Evolutionary conservation across 2,113 vertebrate genomes (phyloP), one percentile per base, ranked within the genome.

Genomic region (Pundamilia nyererei): DNA sequence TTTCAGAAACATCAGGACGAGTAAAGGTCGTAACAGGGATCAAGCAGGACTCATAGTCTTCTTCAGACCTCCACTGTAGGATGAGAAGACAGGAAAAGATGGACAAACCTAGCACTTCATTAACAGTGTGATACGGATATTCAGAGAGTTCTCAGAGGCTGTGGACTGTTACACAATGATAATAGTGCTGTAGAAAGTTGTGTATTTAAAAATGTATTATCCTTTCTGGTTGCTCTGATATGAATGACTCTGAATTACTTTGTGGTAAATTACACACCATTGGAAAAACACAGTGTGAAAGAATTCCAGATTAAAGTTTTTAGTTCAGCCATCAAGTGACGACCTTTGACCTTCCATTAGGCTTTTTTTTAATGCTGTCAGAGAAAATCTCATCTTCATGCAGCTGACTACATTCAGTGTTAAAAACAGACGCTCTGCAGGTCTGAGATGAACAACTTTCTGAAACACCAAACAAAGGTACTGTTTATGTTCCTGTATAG

Each of bases 401-500:
- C 2, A 56, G 54, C 21, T 56, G 54, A 56, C 0, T 26, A 26
- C 0, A 56, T 26, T 56, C 21, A 3, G 54, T 55, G 21, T 55
- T 55, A 1, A 55, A 7, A 55, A 26, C 21, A 26, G 54, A 55
- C 2, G 2, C 54, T 55, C 12, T 55, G 54, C 54, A 14, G 12
- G 12, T 55, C 54, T 55, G 54, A 55, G 54, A 26, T 55, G 0
- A 54, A 11, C 51, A 54, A 11, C 51, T 54, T 54, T 55, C 12
- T 26, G 54, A 55, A 55, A 55, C 54, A 7, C 21, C 2, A 7
- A 55, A 26, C 4, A 0, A 26, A 55, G 21, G 21, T 55, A 55
- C 21, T 26, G 21, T 7, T 55, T 26, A 55, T 7, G 54, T 1
- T 55, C 12, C 54, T 13, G 12, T 26, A 3, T 55, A 55, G 21